Base-by-base conservation (phyloP, 2,113 vertebrate genomes). In the Puntigrus tetrazona region DNA sequence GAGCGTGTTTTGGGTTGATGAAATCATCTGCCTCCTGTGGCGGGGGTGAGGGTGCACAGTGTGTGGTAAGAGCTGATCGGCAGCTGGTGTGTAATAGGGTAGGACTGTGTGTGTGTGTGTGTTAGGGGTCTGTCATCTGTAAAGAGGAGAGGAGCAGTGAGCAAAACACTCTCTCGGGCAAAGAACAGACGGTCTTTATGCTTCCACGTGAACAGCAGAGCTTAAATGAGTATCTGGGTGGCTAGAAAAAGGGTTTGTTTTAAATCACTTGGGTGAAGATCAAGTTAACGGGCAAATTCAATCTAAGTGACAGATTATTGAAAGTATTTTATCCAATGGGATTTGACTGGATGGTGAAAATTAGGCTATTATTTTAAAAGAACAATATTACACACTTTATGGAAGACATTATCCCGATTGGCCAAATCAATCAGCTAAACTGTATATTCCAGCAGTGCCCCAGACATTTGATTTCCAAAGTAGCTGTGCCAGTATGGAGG, bases 51-150 rank as follows among this genome's bases (percentile, higher is more conserved):
- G 38, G 41, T 67, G 41, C 73, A 45, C 65, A 52, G 75, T 45
- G 34, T 79, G 76, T 67, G 78, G 76, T 65, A 74, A 50, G n/a
- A 81, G 59, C 47, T 57, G 76, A 78, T 85, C 47, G 34, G 50
- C 74, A 78, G 75, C 78, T 50, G 59, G 25, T 81, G 55, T 65
- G 61, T 31, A 81, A 67, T 67, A 67, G 78, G 9, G 41, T 43
- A 81, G 25, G 77, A 79, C 36, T 79, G 70, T 61, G 36, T 82
- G 67, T 57, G 29, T 81, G 63, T 65, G 63, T 34, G 31, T 38
- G 20, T 38, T 57, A 36, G 5, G 45, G 16, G 52, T 55, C 45
- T 50, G 52, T 80, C 47, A 7, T 78, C 63, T 41, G 50, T n/a
- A 61, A n/a, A 75, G 65, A 36, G 45, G 7, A 73, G 38, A 73